These are phyloP conservation scores for Prorops nasuta DNA, from an alignment of 1,140 invertebrate species.

Conservation along the genomic window DNA sequence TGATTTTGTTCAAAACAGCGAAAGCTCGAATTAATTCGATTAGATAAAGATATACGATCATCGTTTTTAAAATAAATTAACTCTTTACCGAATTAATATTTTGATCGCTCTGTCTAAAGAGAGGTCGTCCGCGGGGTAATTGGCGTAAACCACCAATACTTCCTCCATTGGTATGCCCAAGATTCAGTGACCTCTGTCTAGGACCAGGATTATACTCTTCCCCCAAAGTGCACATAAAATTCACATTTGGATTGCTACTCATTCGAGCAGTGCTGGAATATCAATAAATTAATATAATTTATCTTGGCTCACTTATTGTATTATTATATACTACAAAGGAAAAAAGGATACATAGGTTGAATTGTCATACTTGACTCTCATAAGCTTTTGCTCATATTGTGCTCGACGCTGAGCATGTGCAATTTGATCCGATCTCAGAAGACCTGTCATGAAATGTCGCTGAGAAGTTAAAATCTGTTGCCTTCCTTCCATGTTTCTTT, in stretches of 20 bases:
- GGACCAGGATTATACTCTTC: constrained; percentile 22
- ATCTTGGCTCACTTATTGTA: too few relatives aligned
- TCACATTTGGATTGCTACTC: constrained; percentile 33
- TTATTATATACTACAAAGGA: constrained; percentile 2
- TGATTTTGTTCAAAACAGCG: constrained; percentile 4
- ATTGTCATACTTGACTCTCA: constrained; percentile 48
- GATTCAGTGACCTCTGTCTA: constrained; percentile 28
- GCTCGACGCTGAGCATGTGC: constrained; percentile 44
- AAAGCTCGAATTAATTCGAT: too few relatives aligned
- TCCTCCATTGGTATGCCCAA: constrained; percentile 17
- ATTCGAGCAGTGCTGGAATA: constrained; percentile 34
- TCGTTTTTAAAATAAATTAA: too few relatives aligned
- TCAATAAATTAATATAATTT: too few relatives aligned
- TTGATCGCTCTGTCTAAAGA: constrained; percentile 36
- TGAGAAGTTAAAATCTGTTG: constrained; percentile 44
- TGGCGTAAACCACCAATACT: constrained; percentile 20
- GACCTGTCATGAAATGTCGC: constrained; percentile 38
- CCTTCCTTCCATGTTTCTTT: constrained; percentile 36
- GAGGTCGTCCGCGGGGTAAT: constrained; percentile 41
- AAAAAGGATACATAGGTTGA: not conserved
- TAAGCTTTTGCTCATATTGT: constrained; percentile 49
- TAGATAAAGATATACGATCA: too few relatives aligned
- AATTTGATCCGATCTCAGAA: constrained; percentile 49
- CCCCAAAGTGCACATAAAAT: constrained; percentile 42
- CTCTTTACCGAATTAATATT: constrained; percentile 33